A percentile compares a stretch with the other conserved stretches of the same genome.
These are phyloP conservation scores for Aplodontia rufa DNA, from an alignment of 2,113 vertebrate species.

Conservation along the genomic window DNA sequence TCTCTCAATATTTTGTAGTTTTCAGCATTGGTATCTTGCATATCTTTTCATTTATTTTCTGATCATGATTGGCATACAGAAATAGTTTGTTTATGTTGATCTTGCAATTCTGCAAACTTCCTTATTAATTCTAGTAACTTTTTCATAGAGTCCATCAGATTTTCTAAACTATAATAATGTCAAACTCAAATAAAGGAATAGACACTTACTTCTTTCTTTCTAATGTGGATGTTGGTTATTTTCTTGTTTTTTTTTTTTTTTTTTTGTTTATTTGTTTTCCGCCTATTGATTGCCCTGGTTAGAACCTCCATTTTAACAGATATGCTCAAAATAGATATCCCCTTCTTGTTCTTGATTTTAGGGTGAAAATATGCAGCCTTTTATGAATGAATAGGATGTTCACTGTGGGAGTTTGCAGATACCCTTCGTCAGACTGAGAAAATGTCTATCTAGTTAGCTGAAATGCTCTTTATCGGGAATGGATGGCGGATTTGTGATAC, in stretches of 20 bases:
- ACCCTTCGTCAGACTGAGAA: too few relatives aligned
- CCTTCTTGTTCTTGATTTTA: neutral
- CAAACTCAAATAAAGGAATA: neutral
- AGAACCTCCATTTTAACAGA: neutral
- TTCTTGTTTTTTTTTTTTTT: neutral
- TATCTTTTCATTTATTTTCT: neutral
- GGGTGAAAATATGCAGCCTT: neutral
- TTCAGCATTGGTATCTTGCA: neutral
- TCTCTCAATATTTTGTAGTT: neutral
- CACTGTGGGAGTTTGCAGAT: neutral
- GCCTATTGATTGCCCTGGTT: neutral
- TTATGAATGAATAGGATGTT: neutral
- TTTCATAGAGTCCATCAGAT: neutral
- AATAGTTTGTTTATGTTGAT: neutral
- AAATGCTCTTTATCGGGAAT: neutral
- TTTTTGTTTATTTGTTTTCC: neutral
- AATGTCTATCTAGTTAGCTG: neutral
- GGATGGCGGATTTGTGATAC: neutral
- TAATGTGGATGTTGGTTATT: neutral
- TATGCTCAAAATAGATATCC: neutral
- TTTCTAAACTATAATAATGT: neutral
- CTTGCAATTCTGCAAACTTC: neutral
- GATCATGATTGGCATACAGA: neutral
- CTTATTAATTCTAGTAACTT: neutral
- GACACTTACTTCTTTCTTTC: neutral